phyloP scores from a whole-genome alignment of 2,888 invertebrate species.

The Dynastes grantii region DNA sequence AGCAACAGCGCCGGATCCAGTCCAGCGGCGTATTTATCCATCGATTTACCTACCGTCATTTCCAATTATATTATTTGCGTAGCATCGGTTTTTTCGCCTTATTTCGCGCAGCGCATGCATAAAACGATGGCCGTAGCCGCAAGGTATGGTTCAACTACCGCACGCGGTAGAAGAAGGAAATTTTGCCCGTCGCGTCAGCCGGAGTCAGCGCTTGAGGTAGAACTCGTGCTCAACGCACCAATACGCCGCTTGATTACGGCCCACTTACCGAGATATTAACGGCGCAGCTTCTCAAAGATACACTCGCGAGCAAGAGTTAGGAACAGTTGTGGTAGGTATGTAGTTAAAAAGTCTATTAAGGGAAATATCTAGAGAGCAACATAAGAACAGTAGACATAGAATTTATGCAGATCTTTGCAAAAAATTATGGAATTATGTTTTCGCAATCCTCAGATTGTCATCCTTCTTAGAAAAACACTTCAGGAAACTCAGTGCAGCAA shows the following conservation, averaged over 20 bases:
- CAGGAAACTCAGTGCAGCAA: too few relatives aligned
- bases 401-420: too few relatives aligned
- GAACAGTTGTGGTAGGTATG: background rate
- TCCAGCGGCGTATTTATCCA: conserved; percentile 23
- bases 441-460: too few relatives aligned
- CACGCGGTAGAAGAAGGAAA: conserved; percentile 16
- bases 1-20: conserved; percentile 1
- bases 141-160: conserved; percentile 38
- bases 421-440: too few relatives aligned
- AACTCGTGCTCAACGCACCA: conserved; percentile 45
- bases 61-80: conserved; percentile 44
- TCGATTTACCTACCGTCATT: conserved; percentile 27
- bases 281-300: background rate
- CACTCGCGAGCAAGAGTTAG: conserved; percentile 4
- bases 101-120: conserved; percentile 1
- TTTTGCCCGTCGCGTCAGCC: conserved; percentile 12
- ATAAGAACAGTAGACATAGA: too few relatives aligned
- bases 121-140: conserved; percentile 33
- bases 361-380: too few relatives aligned
- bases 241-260: conserved; percentile 39
- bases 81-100: conserved; percentile 41
- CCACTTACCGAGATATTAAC: conserved; percentile 33
- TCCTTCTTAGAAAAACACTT: too few relatives aligned
- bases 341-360: too few relatives aligned
- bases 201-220: conserved; percentile 34